phyloP scores from a whole-genome alignment of 2,797 vertebrate genomes.

The Neosilurus mollespiculum region DNA sequence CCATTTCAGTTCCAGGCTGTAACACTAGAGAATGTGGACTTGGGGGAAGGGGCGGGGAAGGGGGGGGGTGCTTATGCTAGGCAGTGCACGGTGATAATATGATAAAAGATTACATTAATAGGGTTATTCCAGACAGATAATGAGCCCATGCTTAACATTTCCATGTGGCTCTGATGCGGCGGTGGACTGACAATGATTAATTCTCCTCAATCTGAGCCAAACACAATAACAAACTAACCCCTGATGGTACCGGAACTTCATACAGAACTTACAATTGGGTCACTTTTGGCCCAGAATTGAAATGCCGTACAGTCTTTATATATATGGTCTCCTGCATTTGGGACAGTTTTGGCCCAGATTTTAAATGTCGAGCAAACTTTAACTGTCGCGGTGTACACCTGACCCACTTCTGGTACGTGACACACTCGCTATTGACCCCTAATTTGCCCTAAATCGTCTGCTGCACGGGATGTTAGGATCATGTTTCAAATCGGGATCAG shows the following conservation, averaged over 20 bases:
- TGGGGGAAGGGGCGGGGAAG: not conserved
- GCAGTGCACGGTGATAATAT: not conserved
- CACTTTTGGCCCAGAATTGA: conserved; percentile 3
- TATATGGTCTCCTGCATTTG: not conserved
- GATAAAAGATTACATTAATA: conserved; percentile 7
- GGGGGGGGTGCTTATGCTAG: not conserved
- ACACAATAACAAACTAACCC: conserved; percentile 8
- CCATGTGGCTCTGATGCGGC: conserved; percentile 5
- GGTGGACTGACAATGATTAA: conserved; percentile 23
- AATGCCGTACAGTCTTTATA: not conserved
- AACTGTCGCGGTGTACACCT: not conserved
- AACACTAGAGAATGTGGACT: not conserved
- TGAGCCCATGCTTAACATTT: conserved; percentile 26
- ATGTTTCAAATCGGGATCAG: not conserved
- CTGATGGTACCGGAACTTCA: not conserved
- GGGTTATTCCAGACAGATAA: conserved; percentile 4
- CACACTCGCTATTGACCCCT: conserved; percentile 1
- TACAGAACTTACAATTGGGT: conserved; percentile 10
- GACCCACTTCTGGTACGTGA: not conserved
- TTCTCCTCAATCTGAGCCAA: not conserved
- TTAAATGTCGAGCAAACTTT: conserved; percentile 19
- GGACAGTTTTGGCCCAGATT: conserved; percentile 22
- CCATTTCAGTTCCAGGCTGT: not conserved
- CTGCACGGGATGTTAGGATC: not conserved
- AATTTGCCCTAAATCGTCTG: not conserved